Conservation (phyloP, 2,113 vertebrate species). For the Papio anubis region DNA sequence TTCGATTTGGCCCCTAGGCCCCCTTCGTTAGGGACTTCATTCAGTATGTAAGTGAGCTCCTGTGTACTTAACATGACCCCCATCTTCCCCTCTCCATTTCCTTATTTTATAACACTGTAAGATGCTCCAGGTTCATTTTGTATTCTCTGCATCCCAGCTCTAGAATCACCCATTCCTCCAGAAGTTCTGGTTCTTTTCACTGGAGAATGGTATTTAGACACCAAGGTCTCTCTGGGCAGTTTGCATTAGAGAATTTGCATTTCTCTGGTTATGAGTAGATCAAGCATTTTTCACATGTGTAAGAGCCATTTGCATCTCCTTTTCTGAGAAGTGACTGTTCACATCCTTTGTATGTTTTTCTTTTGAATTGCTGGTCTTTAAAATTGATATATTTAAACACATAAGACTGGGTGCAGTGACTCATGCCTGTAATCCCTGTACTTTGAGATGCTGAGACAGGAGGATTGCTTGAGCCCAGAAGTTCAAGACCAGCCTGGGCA, state of each 20-base stretch:
- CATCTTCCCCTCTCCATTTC: not conserved
- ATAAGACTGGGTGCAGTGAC: not conserved
- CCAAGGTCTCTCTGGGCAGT: not conserved
- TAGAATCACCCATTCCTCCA: not conserved
- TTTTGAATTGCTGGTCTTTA: not conserved
- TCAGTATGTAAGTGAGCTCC: not conserved
- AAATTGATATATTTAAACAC: not conserved
- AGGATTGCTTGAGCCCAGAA: not conserved
- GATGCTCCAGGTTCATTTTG: not conserved
- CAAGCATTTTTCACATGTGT: not conserved
- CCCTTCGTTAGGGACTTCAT: not conserved
- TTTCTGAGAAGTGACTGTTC: not conserved
- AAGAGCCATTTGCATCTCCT: not conserved
- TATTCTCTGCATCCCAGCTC: not conserved
- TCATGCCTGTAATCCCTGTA: not conserved
- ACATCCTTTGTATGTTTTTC: not conserved
- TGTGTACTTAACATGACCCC: not conserved
- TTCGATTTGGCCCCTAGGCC: not conserved
- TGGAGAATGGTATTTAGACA: not conserved
- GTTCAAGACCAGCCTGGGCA: not conserved
- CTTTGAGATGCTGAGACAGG: not conserved
- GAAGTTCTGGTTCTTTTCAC: not conserved
- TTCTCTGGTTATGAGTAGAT: not conserved
- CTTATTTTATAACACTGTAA: not conserved
- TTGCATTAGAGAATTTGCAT: conserved; percentile 13